Conservation (phyloP, 2,797 vertebrate species). For the Sebastes vulpes region DNA sequence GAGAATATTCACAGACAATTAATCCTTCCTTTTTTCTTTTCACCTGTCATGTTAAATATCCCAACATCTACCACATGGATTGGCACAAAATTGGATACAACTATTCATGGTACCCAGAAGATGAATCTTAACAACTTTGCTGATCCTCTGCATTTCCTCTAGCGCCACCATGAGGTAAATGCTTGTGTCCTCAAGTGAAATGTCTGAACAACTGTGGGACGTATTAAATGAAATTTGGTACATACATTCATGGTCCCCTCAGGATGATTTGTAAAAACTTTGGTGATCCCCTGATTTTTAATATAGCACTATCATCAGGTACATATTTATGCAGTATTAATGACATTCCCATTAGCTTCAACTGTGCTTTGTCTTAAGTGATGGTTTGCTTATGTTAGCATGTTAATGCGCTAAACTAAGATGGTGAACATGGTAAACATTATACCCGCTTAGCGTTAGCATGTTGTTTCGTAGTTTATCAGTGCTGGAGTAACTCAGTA, state of each 20-base stretch:
- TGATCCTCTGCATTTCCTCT: background rate
- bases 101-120: background rate
- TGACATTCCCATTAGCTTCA: background rate
- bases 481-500: background rate
- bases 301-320: background rate
- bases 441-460: background rate
- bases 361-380: background rate
- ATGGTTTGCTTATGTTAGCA: background rate
- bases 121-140: background rate
- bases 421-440: too few species aligned
- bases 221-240: fast-evolving
- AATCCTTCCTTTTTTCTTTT: background rate
- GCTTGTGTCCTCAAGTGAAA: background rate
- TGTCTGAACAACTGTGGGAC: background rate
- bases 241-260: background rate
- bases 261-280: background rate
- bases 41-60: background rate
- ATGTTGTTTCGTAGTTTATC: background rate
- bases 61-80: too few species aligned
- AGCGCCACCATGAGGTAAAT: background rate
- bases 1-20: background rate
- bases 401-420: too few species aligned
- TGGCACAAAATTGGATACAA: background rate
- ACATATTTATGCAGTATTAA: background rate
- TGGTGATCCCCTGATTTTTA: background rate